Evolutionary conservation across 2,113 vertebrate species (phyloP).

Genomic region (Syngnathus floridae): DNA sequence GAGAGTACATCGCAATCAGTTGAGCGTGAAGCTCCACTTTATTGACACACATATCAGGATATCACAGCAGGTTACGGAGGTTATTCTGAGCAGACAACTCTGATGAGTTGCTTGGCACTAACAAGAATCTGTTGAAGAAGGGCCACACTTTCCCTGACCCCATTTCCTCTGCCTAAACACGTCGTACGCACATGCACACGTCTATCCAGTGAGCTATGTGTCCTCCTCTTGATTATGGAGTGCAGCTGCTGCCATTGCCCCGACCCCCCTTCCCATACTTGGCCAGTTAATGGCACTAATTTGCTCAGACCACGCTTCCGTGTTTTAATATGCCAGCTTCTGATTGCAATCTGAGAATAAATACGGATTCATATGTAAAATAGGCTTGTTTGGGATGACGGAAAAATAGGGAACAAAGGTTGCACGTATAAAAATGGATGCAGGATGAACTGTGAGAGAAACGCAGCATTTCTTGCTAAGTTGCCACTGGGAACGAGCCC

Average conservation of each 20-base stretch:
- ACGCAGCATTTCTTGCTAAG: background rate
- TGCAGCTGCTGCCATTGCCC: slow-evolving; percentile 36
- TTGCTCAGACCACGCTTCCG: slow-evolving; percentile 39
- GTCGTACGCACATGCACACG: background rate
- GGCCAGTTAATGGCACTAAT: slow-evolving; percentile 54
- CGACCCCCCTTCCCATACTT: slow-evolving; percentile 34
- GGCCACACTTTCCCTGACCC: slow-evolving; percentile 37
- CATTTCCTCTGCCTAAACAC: slow-evolving; percentile 17
- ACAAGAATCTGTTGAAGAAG: slow-evolving; percentile 46
- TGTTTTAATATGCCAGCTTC: slow-evolving; percentile 30
- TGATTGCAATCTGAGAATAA: slow-evolving; percentile 38
- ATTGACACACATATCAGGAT: background rate
- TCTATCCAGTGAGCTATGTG: background rate
- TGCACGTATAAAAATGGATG: background rate
- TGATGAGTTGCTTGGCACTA: slow-evolving; percentile 40
- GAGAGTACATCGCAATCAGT: slow-evolving; percentile 33
- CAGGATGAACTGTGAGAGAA: background rate
- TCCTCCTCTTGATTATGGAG: slow-evolving; percentile 31
- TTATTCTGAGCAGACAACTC: slow-evolving; percentile 35
- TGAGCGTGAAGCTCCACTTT: too few relatives aligned
- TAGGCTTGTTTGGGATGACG: background rate
- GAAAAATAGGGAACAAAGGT: background rate
- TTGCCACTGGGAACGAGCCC: background rate
- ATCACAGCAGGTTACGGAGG: slow-evolving; percentile 15
- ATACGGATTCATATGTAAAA: slow-evolving; percentile 17